Evolutionary conservation across 2,888 invertebrate genomes (phyloP), one percentile per base, ranked within the genome.

Genomic region (Malachius bipustulatus): DNA sequence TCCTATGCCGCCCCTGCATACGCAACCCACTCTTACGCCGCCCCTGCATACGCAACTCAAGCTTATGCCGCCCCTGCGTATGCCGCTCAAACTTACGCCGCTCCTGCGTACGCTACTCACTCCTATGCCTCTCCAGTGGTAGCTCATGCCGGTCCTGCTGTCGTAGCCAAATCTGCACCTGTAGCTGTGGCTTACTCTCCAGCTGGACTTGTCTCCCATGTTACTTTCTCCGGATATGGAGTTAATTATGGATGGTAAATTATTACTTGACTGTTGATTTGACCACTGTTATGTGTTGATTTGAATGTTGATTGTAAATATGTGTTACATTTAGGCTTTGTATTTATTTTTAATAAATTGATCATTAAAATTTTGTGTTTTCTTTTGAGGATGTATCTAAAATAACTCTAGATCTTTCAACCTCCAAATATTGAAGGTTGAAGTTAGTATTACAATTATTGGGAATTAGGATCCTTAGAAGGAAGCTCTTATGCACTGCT

Each of bases 161-260:
- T 43, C 13, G 34, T 41, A 16, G 27, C 37, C 14, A 30, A 30
- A 9, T 27, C 44, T 30, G 43, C 44, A 13, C 43, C 48, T 26
- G 46, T 66, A 34, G 63, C 65, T 40, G 57, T 73, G 32, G 56
- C 66, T 15, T 73, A 73, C 60, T 67, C 69, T 16, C 73, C 76
- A 26, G 71, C 73, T 24, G 69, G 73, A 45, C 69, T 69, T 38
- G 75, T 75, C 26, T 71, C 77, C 39, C 76, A 77, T 56, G 70
- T 73, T 41, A 62, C 70, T 47, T 79, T 77, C 66, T 69, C 65
- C 46, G 77, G 76, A 40, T 66, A 73, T 37, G 72, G 72, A 46
- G 69, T 72, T 44, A 69, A 70, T 46, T 78, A 77, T 62, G 73
- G 67, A 48, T 77, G 71, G 70, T 77, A 71, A 71, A n/a, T n/a